Percentiles rank a stretch among this genome's conserved stretches.
phyloP scores from a whole-genome alignment of 2,113 vertebrate species.

The Scalopus aquaticus region DNA sequence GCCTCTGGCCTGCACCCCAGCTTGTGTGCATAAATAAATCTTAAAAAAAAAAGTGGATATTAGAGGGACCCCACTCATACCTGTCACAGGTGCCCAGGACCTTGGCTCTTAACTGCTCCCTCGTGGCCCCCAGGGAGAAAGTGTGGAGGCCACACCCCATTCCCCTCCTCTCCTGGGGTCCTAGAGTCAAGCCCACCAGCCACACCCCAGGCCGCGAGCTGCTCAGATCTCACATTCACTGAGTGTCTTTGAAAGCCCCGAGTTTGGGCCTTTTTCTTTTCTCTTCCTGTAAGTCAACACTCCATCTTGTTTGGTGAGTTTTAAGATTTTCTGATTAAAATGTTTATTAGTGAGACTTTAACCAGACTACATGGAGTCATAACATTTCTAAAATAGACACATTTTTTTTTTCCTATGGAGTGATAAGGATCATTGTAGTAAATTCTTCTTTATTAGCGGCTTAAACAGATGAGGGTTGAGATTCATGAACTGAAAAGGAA shows the following conservation, averaged over 20 bases:
- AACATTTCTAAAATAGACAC: background rate
- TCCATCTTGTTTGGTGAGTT: slow-evolving; percentile 26
- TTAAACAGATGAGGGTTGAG: slow-evolving; percentile 46
- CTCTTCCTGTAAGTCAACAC: slow-evolving; percentile 41
- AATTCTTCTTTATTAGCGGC: slow-evolving; percentile 59
- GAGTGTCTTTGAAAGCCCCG: background rate
- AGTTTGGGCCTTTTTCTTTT: background rate
- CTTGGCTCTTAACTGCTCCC: background rate
- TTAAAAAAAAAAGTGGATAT: background rate
- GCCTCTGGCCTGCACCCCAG: too few relatives aligned
- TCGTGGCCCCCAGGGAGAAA: background rate
- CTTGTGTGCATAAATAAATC: too few relatives aligned
- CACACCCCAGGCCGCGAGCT: background rate
- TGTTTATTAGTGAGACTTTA: slow-evolving; percentile 63
- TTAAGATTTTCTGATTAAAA: slow-evolving; percentile 61
- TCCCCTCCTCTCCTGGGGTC: background rate
- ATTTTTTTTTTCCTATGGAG: background rate
- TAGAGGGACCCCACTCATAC: background rate
- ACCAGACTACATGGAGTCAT: slow-evolving; percentile 45
- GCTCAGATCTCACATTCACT: background rate
- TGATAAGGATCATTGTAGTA: slow-evolving; percentile 67
- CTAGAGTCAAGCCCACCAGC: background rate
- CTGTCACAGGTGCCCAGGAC: too few relatives aligned
- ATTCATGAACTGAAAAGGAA: slow-evolving; percentile 52
- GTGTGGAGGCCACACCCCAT: background rate